These are phyloP conservation scores for Digitonthophagus gazella DNA, from an alignment of 2,888 invertebrate species.

Conservation along the genomic window DNA sequence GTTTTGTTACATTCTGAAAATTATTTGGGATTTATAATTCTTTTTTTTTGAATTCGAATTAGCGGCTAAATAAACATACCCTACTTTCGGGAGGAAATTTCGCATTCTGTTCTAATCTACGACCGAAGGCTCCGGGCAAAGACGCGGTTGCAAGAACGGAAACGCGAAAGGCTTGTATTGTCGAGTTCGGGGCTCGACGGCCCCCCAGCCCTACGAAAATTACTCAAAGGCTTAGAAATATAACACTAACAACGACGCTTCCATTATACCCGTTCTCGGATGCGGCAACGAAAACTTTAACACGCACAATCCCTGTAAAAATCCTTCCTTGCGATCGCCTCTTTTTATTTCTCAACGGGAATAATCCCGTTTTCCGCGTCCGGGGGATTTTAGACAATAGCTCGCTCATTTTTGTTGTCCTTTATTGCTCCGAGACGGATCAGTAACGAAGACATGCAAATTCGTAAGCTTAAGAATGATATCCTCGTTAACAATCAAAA, in stretches of 20 bases:
- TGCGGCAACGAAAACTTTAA: slow-evolving; percentile 3
- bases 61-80: background rate
- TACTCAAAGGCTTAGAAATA: slow-evolving; percentile 34
- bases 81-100: background rate
- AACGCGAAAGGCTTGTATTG: slow-evolving; percentile 1
- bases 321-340: background rate
- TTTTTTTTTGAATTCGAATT: background rate
- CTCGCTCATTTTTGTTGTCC: background rate
- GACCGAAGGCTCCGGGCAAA: slow-evolving; percentile 11
- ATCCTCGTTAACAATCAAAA: background rate
- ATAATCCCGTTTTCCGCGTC: background rate
- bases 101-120: slow-evolving; percentile 6
- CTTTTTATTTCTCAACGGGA: background rate
- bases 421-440: background rate
- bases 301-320: background rate
- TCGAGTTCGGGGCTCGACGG: background rate
- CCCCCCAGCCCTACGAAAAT: slow-evolving; percentile 24
- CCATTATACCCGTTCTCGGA: background rate
- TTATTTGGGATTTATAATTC: too few relatives aligned
- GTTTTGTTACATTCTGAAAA: too few relatives aligned
- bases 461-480: background rate
- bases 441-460: background rate
- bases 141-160: slow-evolving; percentile 2
- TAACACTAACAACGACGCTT: slow-evolving; percentile 27
- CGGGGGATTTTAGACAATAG: background rate